Percentiles rank a stretch among this genome's conserved stretches.
Conservation (phyloP, 64 coral and sea anemone genomes). For the Porites australiensis region DNA sequence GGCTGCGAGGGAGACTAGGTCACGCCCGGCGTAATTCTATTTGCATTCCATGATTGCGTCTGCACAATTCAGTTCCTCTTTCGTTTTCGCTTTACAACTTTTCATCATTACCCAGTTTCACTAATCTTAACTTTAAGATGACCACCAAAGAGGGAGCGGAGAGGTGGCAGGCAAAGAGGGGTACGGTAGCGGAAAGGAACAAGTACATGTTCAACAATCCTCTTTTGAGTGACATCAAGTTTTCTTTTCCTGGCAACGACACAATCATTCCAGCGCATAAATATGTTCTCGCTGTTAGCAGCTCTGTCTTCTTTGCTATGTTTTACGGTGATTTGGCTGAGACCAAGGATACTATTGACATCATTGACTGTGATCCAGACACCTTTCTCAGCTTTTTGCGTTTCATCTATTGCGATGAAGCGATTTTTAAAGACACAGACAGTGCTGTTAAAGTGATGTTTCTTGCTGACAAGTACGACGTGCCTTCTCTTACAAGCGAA, state of each 20-base stretch:
- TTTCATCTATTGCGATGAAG: conserved; percentile 32
- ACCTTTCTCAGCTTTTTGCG: conserved; percentile 2
- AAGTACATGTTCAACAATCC: conserved; percentile 37
- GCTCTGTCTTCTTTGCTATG: conserved; percentile 58
- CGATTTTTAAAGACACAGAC: background rate
- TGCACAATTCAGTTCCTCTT: too few relatives aligned
- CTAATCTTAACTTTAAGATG: too few relatives aligned
- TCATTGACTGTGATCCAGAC: conserved; percentile 29
- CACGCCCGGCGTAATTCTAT: too few relatives aligned
- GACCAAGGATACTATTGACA: background rate
- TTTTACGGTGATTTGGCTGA: conserved; percentile 46
- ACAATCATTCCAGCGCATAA: conserved; percentile 36
- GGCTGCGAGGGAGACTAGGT: too few relatives aligned
- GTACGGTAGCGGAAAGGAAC: conserved; percentile 31
- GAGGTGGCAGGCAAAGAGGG: conserved; percentile 6
- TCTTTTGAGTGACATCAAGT: conserved; percentile 51
- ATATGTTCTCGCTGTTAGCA: conserved; percentile 43
- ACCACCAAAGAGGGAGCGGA: background rate
- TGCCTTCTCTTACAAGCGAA: background rate
- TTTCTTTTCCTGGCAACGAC: conserved; percentile 18
- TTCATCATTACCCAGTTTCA: too few relatives aligned
- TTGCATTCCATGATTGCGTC: too few relatives aligned
- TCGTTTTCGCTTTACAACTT: too few relatives aligned
- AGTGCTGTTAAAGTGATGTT: background rate
- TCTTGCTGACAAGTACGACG: conserved; percentile 2